Evolutionary conservation across 2,888 invertebrate genomes (phyloP).

Genomic region (Thalpophila matura): DNA sequence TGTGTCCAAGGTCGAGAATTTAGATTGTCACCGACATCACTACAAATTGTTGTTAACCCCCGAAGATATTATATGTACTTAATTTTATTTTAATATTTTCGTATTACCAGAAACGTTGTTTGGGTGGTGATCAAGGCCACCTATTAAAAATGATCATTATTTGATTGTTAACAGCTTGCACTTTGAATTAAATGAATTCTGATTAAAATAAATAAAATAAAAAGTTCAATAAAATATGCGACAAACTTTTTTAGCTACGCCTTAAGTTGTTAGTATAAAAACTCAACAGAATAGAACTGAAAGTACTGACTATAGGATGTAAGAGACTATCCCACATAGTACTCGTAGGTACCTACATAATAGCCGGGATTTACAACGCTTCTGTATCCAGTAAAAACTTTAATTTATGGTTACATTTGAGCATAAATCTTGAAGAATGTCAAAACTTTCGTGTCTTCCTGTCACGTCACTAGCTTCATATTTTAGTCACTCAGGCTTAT

Average conservation of each 20-base stretch:
- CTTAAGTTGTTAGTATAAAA: no score
- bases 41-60: neutral
- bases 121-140: neutral
- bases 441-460: conserved; percentile 36
- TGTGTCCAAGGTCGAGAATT: conserved; percentile 2
- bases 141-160: no score
- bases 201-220: no score
- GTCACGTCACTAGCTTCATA: conserved; percentile 14
- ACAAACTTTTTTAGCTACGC: no score
- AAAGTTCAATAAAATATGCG: no score
- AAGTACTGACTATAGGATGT: no score
- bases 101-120: neutral
- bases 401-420: conserved; percentile 11
- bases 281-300: no score
- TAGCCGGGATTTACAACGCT: neutral
- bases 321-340: neutral
- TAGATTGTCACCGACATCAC: neutral
- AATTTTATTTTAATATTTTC: neutral
- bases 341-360: neutral
- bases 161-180: no score
- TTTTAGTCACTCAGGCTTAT: neutral
- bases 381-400: conserved; percentile 5
- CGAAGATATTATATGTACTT: neutral
- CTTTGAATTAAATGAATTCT: no score
- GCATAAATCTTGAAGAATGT: conserved; percentile 30